Evolutionary conservation across 2,113 vertebrate genomes (phyloP).

Genomic region (Scatophagus argus): DNA sequence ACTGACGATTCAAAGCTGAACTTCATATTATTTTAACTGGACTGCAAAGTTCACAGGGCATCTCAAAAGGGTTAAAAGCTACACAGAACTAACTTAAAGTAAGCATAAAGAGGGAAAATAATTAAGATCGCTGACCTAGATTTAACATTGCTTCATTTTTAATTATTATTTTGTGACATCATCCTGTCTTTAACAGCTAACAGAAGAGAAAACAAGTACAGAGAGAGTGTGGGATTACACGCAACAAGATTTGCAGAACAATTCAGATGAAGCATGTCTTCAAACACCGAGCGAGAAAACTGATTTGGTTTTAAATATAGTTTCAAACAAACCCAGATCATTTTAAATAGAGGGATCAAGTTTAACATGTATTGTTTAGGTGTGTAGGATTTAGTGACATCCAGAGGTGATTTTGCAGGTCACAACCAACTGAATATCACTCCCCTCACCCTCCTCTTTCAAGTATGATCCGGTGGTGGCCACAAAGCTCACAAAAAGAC

Average conservation of each 20-base stretch:
- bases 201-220: background rate
- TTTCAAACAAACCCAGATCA: background rate
- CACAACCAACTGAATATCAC: too few relatives aligned
- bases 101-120: conserved; percentile 1
- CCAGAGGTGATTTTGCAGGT: too few relatives aligned
- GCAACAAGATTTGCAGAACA: background rate
- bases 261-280: conserved; percentile 7
- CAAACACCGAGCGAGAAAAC: background rate
- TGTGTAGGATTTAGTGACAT: too few relatives aligned
- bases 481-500: too few relatives aligned
- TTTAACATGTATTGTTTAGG: too few relatives aligned
- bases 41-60: conserved; percentile 29
- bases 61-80: conserved; percentile 21
- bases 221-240: background rate
- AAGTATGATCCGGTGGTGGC: too few relatives aligned
- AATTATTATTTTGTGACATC: background rate
- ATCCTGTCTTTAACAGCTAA: background rate
- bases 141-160: background rate
- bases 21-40: conserved; percentile 47
- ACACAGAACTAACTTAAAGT: background rate
- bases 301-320: background rate
- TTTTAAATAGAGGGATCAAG: background rate
- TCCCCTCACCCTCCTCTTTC: too few relatives aligned
- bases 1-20: conserved; percentile 28
- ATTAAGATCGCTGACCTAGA: conserved; percentile 16